A percentile compares a stretch with the other conserved stretches of the same genome.
Evolutionary conservation across 2,113 vertebrate species (phyloP).

Genomic region (Romanogobio albipinnatus): DNA sequence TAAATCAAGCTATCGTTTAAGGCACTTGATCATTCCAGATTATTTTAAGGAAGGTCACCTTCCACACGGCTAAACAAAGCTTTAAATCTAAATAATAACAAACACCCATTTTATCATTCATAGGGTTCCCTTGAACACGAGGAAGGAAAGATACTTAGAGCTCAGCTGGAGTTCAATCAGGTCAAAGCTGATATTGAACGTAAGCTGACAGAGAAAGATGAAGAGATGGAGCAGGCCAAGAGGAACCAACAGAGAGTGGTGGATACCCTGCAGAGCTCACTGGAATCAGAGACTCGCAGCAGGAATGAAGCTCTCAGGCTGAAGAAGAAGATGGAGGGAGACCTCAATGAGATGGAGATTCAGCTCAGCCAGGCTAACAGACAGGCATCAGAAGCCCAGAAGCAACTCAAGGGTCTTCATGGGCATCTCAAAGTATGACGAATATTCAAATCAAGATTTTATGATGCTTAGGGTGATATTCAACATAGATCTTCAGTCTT

Average conservation of each 20-base stretch:
- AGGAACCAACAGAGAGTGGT: slow-evolving; percentile 82
- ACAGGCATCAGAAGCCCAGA: too few species aligned
- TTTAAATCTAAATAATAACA: neutral
- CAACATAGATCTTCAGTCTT: neutral
- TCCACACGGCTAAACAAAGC: too few species aligned
- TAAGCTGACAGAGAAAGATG: slow-evolving; percentile 85
- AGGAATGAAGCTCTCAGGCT: slow-evolving; percentile 81
- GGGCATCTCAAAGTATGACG: too few species aligned
- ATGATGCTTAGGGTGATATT: too few species aligned
- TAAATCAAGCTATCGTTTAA: too few species aligned
- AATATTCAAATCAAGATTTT: too few species aligned
- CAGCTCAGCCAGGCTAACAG: too few species aligned
- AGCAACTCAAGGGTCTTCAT: too few species aligned
- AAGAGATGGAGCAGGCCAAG: slow-evolving; percentile 90
- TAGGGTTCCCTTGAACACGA: slow-evolving; percentile 84
- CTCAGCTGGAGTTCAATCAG: slow-evolving; percentile 88
- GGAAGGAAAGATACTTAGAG: slow-evolving; percentile 87
- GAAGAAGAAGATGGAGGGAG: slow-evolving; percentile 80
- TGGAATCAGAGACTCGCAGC: slow-evolving; percentile 87
- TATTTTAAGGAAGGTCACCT: too few species aligned
- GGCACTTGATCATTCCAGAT: too few species aligned
- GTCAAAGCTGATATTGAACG: slow-evolving; percentile 65
- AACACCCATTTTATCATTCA: neutral
- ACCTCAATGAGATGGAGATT: slow-evolving; percentile 65
- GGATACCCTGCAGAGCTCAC: slow-evolving; percentile 85